These are phyloP conservation scores for Habroteleia sp. DNA, from an alignment of 2,888 invertebrate genomes.

Conservation along the genomic window DNA sequence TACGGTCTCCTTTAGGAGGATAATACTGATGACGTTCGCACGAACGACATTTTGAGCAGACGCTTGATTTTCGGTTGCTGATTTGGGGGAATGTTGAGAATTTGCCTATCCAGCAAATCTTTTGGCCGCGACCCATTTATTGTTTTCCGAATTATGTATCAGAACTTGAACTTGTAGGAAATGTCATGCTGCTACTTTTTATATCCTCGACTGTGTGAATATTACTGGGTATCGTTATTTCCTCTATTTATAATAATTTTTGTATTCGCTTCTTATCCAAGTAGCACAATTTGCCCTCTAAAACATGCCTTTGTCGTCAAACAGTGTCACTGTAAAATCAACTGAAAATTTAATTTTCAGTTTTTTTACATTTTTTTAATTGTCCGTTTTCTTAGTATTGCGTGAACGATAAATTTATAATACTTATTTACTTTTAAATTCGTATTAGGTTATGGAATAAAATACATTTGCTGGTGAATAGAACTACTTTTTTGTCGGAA, in stretches of 20 bases:
- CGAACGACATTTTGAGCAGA: constrained; percentile 62
- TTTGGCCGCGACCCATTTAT: constrained; percentile 44
- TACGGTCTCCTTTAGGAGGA: constrained; percentile 56
- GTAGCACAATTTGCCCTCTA: constrained; percentile 29
- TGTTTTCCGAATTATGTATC: constrained; percentile 43
- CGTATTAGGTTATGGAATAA: too few species aligned
- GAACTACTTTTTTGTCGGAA: too few species aligned
- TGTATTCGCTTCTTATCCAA: constrained; percentile 28
- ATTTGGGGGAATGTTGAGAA: constrained; percentile 56
- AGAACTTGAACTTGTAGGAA: constrained; percentile 54
- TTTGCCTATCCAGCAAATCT: constrained; percentile 48
- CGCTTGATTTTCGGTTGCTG: constrained; percentile 54
- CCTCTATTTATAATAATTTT: too few species aligned
- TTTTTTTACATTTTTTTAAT: too few species aligned
- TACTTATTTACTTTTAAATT: too few species aligned
- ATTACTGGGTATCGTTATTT: neutral
- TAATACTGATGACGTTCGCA: constrained; percentile 63
- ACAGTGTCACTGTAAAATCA: too few species aligned
- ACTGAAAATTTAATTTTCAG: too few species aligned
- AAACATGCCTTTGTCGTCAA: too few species aligned
- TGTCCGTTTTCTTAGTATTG: too few species aligned
- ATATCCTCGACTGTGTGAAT: constrained; percentile 12
- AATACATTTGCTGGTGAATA: too few species aligned
- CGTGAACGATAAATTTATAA: too few species aligned
- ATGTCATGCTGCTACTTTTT: constrained; percentile 18